A percentile compares a stretch with the other conserved stretches of the same genome.
Conservation (phyloP, 2,888 invertebrate species). For the Lissocephala sabroskyi region DNA sequence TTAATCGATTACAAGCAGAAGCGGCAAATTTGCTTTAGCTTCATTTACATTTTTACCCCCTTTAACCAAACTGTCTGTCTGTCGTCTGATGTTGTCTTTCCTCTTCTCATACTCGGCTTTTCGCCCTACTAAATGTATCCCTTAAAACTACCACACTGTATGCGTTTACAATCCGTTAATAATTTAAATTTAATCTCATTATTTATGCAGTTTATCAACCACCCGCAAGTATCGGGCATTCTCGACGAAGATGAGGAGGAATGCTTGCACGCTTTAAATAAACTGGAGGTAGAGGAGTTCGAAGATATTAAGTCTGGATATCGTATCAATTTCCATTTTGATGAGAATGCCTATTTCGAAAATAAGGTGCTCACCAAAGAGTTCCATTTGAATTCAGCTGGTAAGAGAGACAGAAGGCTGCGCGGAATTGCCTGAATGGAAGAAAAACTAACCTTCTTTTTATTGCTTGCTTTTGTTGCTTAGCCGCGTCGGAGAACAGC, state of each 20-base stretch:
- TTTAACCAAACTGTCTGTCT: too few relatives aligned
- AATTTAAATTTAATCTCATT: constrained; percentile 1
- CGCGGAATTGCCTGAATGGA: too few relatives aligned
- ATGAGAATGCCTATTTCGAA: constrained; percentile 87
- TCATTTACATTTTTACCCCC: too few relatives aligned
- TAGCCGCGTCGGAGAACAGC: constrained; percentile 72
- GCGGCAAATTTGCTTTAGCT: too few relatives aligned
- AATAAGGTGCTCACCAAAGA: constrained; percentile 86
- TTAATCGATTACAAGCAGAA: background rate
- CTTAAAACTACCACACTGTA: too few relatives aligned
- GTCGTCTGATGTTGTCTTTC: too few relatives aligned
- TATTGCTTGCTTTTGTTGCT: too few relatives aligned
- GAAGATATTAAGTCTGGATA: constrained; percentile 91
- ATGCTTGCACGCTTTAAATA: constrained; percentile 80
- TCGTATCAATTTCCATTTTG: constrained; percentile 83
- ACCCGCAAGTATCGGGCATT: constrained; percentile 86
- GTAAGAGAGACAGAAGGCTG: too few relatives aligned
- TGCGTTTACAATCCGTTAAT: too few relatives aligned
- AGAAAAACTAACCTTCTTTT: too few relatives aligned
- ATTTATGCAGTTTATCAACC: constrained; percentile 80
- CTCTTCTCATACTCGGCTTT: too few relatives aligned
- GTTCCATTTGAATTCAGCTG: constrained; percentile 74
- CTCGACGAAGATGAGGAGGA: constrained; percentile 89
- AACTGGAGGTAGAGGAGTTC: constrained; percentile 87
- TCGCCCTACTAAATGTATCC: too few relatives aligned